Evolutionary conservation across 1,140 invertebrate species (phyloP).

Genomic region (Eufriesea mexicana): DNA sequence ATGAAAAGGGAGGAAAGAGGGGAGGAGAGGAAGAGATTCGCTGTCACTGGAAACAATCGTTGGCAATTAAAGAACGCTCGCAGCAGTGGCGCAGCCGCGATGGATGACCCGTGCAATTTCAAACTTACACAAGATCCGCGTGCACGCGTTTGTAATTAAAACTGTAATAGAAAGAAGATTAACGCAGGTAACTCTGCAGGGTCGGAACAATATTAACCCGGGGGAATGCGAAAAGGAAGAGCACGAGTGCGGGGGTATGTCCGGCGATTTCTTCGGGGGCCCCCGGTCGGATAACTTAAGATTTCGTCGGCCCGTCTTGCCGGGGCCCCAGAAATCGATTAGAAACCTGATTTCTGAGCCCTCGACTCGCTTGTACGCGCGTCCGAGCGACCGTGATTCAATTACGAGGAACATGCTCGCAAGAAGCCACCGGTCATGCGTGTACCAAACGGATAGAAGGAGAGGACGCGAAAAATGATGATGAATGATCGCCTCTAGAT

Average conservation of each 20-base stretch:
- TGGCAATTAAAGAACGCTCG: not conserved
- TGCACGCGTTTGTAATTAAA: not conserved
- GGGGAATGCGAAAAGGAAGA: not conserved
- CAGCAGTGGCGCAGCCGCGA: not conserved
- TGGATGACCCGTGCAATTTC: not conserved
- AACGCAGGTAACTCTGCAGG: not conserved
- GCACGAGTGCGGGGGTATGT: not conserved
- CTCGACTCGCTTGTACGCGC: not conserved
- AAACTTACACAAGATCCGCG: not conserved
- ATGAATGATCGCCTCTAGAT: constrained; percentile 66
- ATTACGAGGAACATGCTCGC: constrained; percentile 54
- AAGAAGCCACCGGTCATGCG: constrained; percentile 41
- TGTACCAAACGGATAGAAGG: not conserved
- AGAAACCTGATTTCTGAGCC: constrained; percentile 18
- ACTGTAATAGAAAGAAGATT: not conserved
- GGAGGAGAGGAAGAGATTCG: too few relatives aligned
- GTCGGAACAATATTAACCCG: not conserved
- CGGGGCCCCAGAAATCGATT: constrained; percentile 11
- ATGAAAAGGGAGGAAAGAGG: too few relatives aligned
- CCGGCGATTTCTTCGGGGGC: not conserved
- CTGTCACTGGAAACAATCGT: too few relatives aligned
- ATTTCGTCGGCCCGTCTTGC: not conserved
- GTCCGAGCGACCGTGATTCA: constrained; percentile 58
- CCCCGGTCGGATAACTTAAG: not conserved
- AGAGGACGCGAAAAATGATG: constrained; percentile 65